Conservation (phyloP, 37 sponge, comb jelly and placozoan genomes). For the Mnemiopsis leidyi region DNA sequence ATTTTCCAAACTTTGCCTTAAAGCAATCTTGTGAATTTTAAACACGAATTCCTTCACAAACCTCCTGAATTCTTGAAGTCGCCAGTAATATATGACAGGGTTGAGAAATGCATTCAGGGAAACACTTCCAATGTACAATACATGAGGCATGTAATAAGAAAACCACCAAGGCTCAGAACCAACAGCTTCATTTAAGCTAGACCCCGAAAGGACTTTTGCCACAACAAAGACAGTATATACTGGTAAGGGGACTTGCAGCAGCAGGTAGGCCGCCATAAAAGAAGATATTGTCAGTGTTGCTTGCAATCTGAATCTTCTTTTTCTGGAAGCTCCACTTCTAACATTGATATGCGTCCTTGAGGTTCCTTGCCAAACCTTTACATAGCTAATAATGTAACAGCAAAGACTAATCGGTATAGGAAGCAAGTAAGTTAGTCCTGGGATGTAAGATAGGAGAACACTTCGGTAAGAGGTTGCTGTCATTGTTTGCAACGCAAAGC, state of each 20-base stretch:
- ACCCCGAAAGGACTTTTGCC: background rate
- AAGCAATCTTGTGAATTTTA: too few species aligned
- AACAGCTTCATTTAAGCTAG: background rate
- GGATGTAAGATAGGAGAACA: background rate
- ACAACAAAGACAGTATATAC: background rate
- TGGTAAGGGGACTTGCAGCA: background rate
- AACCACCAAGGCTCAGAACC: background rate
- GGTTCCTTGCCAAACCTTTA: background rate
- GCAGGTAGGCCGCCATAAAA: background rate
- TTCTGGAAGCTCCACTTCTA: background rate
- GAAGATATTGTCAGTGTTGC: background rate
- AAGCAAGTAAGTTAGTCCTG: background rate
- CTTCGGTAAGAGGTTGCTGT: background rate
- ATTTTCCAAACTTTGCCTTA: too few species aligned
- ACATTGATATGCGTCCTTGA: background rate
- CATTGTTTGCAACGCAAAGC: background rate
- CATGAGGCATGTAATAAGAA: background rate
- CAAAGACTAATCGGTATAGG: background rate
- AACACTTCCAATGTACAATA: background rate
- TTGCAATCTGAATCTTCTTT: background rate
- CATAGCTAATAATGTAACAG: background rate
- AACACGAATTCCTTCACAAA: too few species aligned
- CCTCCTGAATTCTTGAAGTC: background rate
- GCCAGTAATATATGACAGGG: background rate
- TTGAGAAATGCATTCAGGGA: background rate